phyloP scores from a whole-genome alignment of 1,140 invertebrate genomes.

The Leptonema lineaticorne region DNA sequence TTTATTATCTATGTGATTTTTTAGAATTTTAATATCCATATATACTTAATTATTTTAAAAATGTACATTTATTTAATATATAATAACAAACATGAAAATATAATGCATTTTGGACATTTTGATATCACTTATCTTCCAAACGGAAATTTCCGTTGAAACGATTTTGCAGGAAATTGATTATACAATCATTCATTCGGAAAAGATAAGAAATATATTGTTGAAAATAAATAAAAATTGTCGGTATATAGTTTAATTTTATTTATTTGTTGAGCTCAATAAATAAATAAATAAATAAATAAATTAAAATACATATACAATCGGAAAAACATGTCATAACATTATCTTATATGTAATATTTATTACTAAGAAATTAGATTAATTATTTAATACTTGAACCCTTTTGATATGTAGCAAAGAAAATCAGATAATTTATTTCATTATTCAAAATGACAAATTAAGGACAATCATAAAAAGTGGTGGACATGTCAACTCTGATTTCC shows the following conservation, averaged over 20 bases:
- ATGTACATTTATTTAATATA: too few species aligned
- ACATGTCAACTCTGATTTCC: not conserved
- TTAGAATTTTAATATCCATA: too few species aligned
- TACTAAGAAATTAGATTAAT: not conserved
- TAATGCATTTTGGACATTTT: too few species aligned
- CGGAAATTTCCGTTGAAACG: too few species aligned
- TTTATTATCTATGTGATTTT: too few species aligned
- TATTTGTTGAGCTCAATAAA: constrained; percentile 39
- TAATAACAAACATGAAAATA: too few species aligned
- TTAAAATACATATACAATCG: not conserved
- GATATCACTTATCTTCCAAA: too few species aligned
- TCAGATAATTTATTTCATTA: constrained; percentile 4
- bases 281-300: constrained; percentile 25
- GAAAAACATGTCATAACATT: not conserved
- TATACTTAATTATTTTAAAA: too few species aligned
- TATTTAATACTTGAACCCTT: not conserved
- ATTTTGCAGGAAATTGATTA: too few species aligned
- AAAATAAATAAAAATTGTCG: constrained; percentile 1
- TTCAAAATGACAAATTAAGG: not conserved
- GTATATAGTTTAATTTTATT: constrained; percentile 10
- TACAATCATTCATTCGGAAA: too few species aligned
- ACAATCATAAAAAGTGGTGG: not conserved
- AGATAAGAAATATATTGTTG: too few species aligned
- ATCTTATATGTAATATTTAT: not conserved
- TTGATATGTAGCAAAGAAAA: constrained; percentile 18